Evolutionary conservation across 2,797 vertebrate species (phyloP).

Genomic region (Argyrosomus regius): DNA sequence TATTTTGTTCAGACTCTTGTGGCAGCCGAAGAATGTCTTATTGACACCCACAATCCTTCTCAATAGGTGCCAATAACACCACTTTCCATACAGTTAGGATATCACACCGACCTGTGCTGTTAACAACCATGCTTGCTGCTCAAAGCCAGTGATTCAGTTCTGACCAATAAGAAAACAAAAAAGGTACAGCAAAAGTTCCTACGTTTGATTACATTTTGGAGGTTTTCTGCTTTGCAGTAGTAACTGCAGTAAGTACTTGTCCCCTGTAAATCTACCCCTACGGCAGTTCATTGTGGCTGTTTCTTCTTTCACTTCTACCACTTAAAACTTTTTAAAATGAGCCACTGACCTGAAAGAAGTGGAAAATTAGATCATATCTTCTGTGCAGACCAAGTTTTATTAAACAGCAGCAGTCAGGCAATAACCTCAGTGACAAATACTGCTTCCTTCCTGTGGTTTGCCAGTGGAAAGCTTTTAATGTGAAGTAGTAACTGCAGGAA

Average conservation of each 20-base stretch:
- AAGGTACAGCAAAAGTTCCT: not conserved
- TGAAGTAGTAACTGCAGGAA: constrained; percentile 2
- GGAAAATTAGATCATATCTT: not conserved
- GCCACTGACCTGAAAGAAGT: not conserved
- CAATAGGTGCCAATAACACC: not conserved
- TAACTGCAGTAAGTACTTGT: not conserved
- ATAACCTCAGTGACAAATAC: not conserved
- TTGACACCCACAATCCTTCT: not conserved
- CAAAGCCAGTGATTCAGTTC: not conserved
- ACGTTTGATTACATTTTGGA: not conserved
- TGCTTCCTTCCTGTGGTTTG: constrained; percentile 35
- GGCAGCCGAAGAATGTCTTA: not conserved
- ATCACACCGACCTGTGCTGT: not conserved
- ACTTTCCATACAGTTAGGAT: not conserved
- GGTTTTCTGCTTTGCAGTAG: not conserved
- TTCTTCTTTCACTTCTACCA: not conserved
- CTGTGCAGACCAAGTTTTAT: not conserved
- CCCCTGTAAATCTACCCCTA: too few relatives aligned
- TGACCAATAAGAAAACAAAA: not conserved
- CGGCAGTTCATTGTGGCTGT: not conserved
- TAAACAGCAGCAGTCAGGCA: not conserved
- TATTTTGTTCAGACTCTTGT: not conserved
- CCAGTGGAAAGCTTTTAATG: constrained; percentile 15
- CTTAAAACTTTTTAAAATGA: not conserved
- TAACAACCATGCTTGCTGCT: not conserved